Evolutionary conservation across 2,113 vertebrate genomes (phyloP), one percentile per base, ranked within the genome.

Genomic region (Nestor notabilis): DNA sequence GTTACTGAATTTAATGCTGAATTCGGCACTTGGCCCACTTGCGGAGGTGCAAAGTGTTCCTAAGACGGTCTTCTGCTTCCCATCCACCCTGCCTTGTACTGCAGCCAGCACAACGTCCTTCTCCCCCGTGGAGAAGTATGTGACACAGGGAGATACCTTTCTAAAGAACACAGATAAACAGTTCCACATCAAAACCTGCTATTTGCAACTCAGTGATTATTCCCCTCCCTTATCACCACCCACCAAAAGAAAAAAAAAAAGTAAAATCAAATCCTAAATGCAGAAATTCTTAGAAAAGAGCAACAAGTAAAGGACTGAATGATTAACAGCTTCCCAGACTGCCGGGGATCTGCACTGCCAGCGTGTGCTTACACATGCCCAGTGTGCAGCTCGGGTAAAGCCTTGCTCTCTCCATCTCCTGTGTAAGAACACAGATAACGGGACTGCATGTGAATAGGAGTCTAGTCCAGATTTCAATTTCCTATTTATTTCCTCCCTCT

Each of bases 391-490:
- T 86, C 11, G 60, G 65, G 44, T 25, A 82, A 84, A 69, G 70
- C 44, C 14, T 13, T 41, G 65, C 60, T 81, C 27, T 49, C 55
- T 77, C 28, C 49, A 17, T 79, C 55, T 89, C 52, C n/a, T 7
- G 70, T 25, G 29, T 85, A n/a, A 61, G 44, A 37, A 70, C 12
- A 7, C 15, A 46, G 66, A 63, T 77, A 70, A 91, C 25, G 15
- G 47, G 17, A 28, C 31, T 90, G 37, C 44, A 25, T 65, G 63
- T 65, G 81, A 76, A 68, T 41, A 76, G 39, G 69, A 11, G 9
- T 56, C 19, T 20, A n/a, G 66, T 77, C 29, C 23, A 50, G 49
- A 63, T 87, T 96, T 89, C 81, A 88, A 35, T 94, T 96, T 96
- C 81, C 84, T 94, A 37, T 72, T 82, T 88, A 61, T 85, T 96